phyloP scores from a whole-genome alignment of 2,797 vertebrate species.

The Acomys russatus region DNA sequence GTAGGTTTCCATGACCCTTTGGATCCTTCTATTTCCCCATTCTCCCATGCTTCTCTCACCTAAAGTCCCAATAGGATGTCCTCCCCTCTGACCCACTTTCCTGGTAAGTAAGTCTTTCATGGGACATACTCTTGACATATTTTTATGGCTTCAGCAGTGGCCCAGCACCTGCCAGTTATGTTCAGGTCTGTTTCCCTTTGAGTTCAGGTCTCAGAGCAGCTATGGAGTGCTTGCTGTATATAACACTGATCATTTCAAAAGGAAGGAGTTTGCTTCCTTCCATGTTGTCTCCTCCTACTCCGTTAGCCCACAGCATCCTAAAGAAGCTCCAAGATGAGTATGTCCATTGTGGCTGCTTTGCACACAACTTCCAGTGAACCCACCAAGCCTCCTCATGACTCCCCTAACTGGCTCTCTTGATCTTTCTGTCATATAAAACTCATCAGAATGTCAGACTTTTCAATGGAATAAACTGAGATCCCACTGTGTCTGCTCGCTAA shows the following conservation, averaged over 20 bases:
- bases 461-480: not conserved
- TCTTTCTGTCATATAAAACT: not conserved
- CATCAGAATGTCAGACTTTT: slow-evolving; percentile 52
- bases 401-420: not conserved
- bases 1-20: too few species aligned
- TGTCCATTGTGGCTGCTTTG: not conserved
- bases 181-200: slow-evolving; percentile 53
- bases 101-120: too few species aligned
- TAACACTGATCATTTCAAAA: not conserved
- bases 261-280: slow-evolving; percentile 23
- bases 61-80: too few species aligned
- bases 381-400: not conserved
- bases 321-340: not conserved
- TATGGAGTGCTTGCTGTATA: not conserved
- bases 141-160: not conserved
- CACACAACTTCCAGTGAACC: not conserved
- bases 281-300: not conserved
- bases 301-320: not conserved
- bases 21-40: too few species aligned
- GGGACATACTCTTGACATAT: slow-evolving; percentile 5
- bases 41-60: too few species aligned
- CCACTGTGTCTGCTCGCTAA: not conserved
- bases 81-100: too few species aligned
- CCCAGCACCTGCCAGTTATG: not conserved
- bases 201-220: not conserved